phyloP scores from a whole-genome alignment of 1,140 invertebrate species.

The Antheraea mylitta region DNA sequence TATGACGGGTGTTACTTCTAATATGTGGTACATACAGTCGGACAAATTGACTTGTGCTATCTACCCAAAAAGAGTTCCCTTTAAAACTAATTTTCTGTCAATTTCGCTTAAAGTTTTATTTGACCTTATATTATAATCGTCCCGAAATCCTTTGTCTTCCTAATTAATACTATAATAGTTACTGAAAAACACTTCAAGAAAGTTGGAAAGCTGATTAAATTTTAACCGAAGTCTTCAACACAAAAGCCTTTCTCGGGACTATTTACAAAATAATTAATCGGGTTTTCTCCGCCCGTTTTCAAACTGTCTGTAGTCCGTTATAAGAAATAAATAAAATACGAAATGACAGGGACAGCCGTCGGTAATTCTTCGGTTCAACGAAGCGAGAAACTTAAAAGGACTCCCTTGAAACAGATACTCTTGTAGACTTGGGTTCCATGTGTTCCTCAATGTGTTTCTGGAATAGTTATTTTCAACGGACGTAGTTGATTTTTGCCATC shows the following conservation, averaged over 20 bases:
- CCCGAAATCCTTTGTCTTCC: not conserved
- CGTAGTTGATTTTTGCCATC: too few relatives aligned
- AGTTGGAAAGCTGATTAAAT: not conserved
- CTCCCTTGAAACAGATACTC: constrained; percentile 18
- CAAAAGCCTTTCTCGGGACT: not conserved
- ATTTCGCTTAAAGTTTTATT: too few relatives aligned
- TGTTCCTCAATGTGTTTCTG: not conserved
- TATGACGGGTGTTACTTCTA: too few relatives aligned
- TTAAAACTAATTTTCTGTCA: too few relatives aligned
- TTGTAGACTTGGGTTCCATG: constrained; percentile 3
- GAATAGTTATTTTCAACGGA: too few relatives aligned
- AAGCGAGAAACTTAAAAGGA: constrained; percentile 30
- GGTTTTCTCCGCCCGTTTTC: constrained; percentile 7
- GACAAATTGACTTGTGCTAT: too few relatives aligned
- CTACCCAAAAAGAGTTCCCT: too few relatives aligned
- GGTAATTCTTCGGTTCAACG: constrained; percentile 29
- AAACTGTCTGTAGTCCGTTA: constrained; percentile 12
- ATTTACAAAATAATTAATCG: constrained; percentile 24
- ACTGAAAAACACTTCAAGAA: not conserved
- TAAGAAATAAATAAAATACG: constrained; percentile 24
- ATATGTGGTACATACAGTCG: too few relatives aligned
- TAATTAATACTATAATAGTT: constrained; percentile 1
- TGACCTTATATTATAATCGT: not conserved
- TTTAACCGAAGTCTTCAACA: not conserved
- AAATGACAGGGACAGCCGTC: constrained; percentile 20